Conservation (phyloP, 2,113 vertebrate genomes). For the Grallaria varia region DNA sequence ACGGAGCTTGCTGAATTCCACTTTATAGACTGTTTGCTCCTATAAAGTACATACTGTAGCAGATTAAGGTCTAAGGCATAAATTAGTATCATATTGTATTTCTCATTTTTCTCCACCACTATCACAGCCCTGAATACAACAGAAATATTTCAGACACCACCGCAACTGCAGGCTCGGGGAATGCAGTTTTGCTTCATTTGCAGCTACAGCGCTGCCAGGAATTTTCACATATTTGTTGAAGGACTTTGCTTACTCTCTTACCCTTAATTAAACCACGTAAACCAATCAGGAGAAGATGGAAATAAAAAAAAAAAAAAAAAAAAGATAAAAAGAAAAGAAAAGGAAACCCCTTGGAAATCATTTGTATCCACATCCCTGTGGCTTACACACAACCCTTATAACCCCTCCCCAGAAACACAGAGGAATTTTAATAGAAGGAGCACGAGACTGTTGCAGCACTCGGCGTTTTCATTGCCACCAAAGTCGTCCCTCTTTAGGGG, state of each 20-base stretch:
- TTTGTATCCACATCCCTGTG: constrained; percentile 7
- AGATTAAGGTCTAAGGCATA: not conserved
- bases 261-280: not conserved
- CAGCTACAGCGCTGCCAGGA: not conserved
- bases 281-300: not conserved
- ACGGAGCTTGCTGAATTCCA: not conserved
- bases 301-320: not conserved
- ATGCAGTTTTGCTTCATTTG: constrained; percentile 11
- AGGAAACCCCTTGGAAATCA: not conserved
- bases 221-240: not conserved
- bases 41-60: not conserved
- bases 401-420: not conserved
- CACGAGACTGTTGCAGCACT: not conserved
- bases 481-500: not conserved
- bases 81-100: constrained; percentile 1
- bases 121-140: not conserved
- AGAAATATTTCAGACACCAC: not conserved
- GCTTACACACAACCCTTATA: not conserved
- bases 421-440: constrained; percentile 34
- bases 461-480: not conserved
- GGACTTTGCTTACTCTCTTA: not conserved
- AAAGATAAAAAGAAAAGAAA: not conserved
- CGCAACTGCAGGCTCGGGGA: not conserved
- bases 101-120: not conserved
- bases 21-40: not conserved